These are phyloP conservation scores for Gymnothorax javanicus DNA, from an alignment of 2,797 vertebrate species.

Conservation along the genomic window DNA sequence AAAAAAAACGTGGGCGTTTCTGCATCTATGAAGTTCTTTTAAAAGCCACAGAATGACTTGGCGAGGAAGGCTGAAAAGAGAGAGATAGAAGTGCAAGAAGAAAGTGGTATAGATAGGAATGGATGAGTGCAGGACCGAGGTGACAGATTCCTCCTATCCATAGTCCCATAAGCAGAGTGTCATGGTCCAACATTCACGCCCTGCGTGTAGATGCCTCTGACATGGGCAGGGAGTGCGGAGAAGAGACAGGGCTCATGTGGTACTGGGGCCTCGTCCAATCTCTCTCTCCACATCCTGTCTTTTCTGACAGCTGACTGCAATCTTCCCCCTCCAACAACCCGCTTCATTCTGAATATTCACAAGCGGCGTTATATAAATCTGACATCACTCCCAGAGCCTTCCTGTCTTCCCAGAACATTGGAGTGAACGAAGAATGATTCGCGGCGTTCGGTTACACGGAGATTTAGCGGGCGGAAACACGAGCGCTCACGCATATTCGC, in stretches of 20 bases:
- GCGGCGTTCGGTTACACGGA: background rate
- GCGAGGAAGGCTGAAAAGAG: background rate
- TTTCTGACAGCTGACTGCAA: conserved; percentile 4
- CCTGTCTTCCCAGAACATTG: background rate
- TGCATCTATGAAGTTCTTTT: conserved; percentile 33
- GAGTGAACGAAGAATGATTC: background rate
- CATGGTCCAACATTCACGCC: conserved; percentile 33
- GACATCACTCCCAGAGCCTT: conserved; percentile 8
- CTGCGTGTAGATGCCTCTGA: conserved; percentile 15
- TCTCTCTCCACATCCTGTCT: background rate
- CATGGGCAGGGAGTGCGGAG: conserved; percentile 22
- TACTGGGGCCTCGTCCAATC: conserved; percentile 11
- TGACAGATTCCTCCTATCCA: conserved; percentile 28
- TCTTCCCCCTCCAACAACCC: background rate
- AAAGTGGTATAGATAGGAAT: background rate
- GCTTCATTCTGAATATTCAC: background rate
- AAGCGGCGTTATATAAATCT: conserved; percentile 1
- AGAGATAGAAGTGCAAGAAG: conserved; percentile 5
- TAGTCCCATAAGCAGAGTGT: conserved; percentile 31
- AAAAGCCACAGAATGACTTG: conserved; percentile 39
- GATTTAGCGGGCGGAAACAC: background rate
- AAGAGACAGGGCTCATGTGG: background rate
- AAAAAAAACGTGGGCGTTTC: conserved; percentile 44
- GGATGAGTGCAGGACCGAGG: conserved; percentile 1
- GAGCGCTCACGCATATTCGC: background rate